phyloP scores from a whole-genome alignment of 1,140 invertebrate species.

The Helicoverpa armigera region DNA sequence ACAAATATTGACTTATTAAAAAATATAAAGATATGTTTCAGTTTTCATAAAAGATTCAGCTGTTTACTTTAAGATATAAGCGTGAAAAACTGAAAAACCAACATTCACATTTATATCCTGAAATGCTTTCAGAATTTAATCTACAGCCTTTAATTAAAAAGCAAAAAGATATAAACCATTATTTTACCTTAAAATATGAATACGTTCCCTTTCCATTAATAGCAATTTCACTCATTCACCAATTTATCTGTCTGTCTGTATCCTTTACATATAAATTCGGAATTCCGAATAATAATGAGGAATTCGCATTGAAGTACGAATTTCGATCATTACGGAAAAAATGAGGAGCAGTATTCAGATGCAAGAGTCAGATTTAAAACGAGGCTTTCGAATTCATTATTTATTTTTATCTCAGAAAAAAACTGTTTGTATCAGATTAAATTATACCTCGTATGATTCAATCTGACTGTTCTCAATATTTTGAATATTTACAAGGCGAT shows the following conservation, averaged over 20 bases:
- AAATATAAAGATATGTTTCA: too few species aligned
- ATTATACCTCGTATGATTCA: not conserved
- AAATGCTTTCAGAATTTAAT: not conserved
- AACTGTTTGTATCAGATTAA: not conserved
- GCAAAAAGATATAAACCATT: not conserved
- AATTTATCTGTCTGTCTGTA: not conserved
- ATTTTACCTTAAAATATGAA: not conserved
- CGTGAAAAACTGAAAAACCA: too few species aligned
- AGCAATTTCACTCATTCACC: not conserved
- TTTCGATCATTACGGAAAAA: slow-evolving; percentile 7
- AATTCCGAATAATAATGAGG: not conserved
- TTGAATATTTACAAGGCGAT: not conserved
- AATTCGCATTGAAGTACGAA: not conserved
- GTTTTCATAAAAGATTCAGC: too few species aligned
- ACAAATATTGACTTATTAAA: too few species aligned
- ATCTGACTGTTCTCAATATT: not conserved
- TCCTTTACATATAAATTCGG: slow-evolving; percentile 5
- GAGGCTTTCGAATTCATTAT: slow-evolving; percentile 11
- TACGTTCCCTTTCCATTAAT: not conserved
- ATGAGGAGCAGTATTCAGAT: not conserved
- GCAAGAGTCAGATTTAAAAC: slow-evolving; percentile 18
- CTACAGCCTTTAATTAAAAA: not conserved
- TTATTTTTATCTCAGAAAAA: not conserved
- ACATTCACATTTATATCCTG: too few species aligned
- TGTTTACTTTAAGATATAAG: too few species aligned